Percentiles rank a stretch among this genome's conserved stretches.
These are phyloP conservation scores for Anthopleura sola DNA, from an alignment of 64 coral and sea anemone genomes.

Conservation along the genomic window DNA sequence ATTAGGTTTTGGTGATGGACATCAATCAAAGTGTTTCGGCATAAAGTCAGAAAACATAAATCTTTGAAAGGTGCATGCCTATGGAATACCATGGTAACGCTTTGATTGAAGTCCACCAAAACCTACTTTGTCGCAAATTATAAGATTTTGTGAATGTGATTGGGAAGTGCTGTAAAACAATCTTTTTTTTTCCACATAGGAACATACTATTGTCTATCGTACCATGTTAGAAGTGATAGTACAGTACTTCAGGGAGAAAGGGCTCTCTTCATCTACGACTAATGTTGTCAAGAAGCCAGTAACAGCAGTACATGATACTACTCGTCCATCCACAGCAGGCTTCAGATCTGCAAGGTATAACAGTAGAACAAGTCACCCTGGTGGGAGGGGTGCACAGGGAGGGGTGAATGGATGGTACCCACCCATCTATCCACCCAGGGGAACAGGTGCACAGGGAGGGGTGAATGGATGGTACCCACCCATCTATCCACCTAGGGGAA, in stretches of 20 bases:
- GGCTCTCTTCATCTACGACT: conserved; percentile 3
- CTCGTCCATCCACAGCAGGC: not conserved
- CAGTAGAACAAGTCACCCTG: not conserved
- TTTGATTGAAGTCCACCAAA: too few relatives aligned
- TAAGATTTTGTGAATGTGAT: too few relatives aligned
- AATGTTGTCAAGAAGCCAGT: not conserved
- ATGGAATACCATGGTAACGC: too few relatives aligned
- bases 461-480: too few relatives aligned
- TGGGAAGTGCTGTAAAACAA: too few relatives aligned
- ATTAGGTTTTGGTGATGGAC: too few relatives aligned
- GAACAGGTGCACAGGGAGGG: not conserved
- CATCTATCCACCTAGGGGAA: too few relatives aligned
- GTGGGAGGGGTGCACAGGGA: not conserved
- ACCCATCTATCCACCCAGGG: not conserved
- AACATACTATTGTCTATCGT: conserved; percentile 53
- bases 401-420: too few relatives aligned
- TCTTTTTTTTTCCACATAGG: not conserved
- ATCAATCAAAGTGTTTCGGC: too few relatives aligned
- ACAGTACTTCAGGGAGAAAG: conserved; percentile 69
- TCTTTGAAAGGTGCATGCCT: too few relatives aligned
- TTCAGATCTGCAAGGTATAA: not conserved
- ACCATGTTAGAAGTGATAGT: conserved; percentile 96
- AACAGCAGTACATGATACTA: not conserved
- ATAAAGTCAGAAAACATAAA: too few relatives aligned
- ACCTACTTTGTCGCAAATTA: too few relatives aligned